A percentile compares a stretch with the other conserved stretches of the same genome.
Conservation (phyloP, 2,888 invertebrate species). For the Chironomus riparius region DNA sequence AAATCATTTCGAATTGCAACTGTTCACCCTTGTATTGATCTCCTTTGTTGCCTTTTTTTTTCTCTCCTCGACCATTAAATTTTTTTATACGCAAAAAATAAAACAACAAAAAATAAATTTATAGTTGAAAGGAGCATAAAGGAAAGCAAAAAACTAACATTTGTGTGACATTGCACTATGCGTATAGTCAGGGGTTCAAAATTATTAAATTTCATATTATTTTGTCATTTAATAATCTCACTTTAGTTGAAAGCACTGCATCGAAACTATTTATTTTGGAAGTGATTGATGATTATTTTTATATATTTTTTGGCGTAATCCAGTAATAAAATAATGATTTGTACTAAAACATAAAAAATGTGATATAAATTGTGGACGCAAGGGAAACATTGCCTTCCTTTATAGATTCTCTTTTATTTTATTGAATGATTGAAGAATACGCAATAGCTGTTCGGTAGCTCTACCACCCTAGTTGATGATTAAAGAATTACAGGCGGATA, state of each 20-base stretch:
- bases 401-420: no score
- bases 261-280: conserved; percentile 20
- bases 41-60: neutral
- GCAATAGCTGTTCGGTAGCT: neutral
- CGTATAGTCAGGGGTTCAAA: neutral
- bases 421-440: no score
- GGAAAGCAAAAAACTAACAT: conserved; percentile 13
- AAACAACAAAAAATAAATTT: neutral
- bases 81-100: conserved; percentile 13
- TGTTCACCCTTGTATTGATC: neutral
- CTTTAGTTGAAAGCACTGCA: neutral
- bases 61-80: neutral
- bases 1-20: neutral
- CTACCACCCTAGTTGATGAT: conserved; percentile 5
- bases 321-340: conserved; percentile 27
- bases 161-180: conserved; percentile 8
- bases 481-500: conserved; percentile 12
- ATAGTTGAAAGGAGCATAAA: neutral
- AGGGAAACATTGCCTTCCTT: neutral
- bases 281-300: conserved; percentile 26
- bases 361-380: neutral
- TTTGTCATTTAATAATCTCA: neutral
- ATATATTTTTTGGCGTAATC: conserved; percentile 11
- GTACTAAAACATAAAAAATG: conserved; percentile 23
- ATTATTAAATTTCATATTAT: neutral